Base-by-base conservation (phyloP, 1,140 invertebrate species). In the Diabrotica virgifera region DNA sequence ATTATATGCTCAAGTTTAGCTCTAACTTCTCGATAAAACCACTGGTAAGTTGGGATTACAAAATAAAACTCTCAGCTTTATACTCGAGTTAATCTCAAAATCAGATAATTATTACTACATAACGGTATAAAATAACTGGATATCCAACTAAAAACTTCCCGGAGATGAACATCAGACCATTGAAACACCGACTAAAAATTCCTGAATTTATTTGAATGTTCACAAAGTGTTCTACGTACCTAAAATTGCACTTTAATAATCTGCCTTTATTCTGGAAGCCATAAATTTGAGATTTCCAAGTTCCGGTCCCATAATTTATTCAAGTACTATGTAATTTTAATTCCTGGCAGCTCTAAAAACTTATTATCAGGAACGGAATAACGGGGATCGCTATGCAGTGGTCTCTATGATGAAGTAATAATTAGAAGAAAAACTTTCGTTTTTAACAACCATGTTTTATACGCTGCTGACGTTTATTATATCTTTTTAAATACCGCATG, bases 301-400 rank as follows among this genome's bases (percentile, higher is more conserved):
- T 13, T 51, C 38, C 24, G 12, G n/a, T 13, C 14, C 24, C 12
- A 59, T 59, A 59, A 59, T 50, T 59, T 12, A 51, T 59, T 59
- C 58, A 36, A 59, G 58, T 59, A 59, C 37, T 59, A 59, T 59
- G 24, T 59, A 59, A 59, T 59, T 59, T 59, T 59, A 59, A 59
- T 59, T 40, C 38, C 13, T n/a, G 24, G 13, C 58, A 24, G 36
- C 11, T 10, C 58, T 59, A 59, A 51, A 59, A 59, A 59, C 38
- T 50, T 59, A 59, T 51, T 50, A 59, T 59, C 58, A 59, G 46
- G 9, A 13, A 36, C 5, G 55, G 36, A 57, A 57, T 46, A 46
- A 46, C 40, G 40, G n/a, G 8, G 7, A 13, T 13, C 14, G 36
- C 14, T 59, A 46, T 59, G 58, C 14, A 51, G 58, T 59, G 11